Percentiles rank a stretch among this genome's conserved stretches.
Evolutionary conservation across 2,113 vertebrate genomes (phyloP).

Genomic region (Myotis brandtii): DNA sequence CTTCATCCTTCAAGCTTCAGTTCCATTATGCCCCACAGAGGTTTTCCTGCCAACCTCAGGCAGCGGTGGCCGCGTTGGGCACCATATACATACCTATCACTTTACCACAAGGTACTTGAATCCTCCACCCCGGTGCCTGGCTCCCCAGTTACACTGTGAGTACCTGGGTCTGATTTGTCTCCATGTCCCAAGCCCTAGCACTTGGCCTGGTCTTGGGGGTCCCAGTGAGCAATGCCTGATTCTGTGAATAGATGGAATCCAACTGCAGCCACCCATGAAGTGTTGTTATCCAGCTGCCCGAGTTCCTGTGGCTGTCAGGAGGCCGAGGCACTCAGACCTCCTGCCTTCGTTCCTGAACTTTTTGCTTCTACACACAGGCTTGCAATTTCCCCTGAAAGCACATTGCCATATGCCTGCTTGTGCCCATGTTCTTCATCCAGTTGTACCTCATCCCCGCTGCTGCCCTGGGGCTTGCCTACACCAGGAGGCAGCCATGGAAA

Average conservation of each 20-base stretch:
- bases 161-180: not conserved
- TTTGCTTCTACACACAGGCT: not conserved
- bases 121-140: not conserved
- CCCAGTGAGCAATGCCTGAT: not conserved
- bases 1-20: not conserved
- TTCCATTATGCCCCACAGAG: not conserved
- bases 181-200: not conserved
- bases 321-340: not conserved
- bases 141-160: not conserved
- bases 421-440: fast-evolving
- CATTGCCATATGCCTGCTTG: fast-evolving
- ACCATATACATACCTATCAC: too few species aligned
- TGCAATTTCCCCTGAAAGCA: not conserved
- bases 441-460: not conserved
- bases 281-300: not conserved
- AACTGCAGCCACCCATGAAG: not conserved
- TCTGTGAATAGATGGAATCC: not conserved
- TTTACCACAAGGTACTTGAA: not conserved
- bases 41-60: not conserved
- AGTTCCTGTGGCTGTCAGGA: not conserved
- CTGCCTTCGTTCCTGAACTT: not conserved
- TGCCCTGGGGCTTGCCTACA: not conserved
- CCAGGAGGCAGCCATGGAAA: not conserved
- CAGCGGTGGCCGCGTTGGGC: not conserved
- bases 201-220: not conserved